Evolutionary conservation across 2,113 vertebrate species (phyloP).

Genomic region (Indri indri): DNA sequence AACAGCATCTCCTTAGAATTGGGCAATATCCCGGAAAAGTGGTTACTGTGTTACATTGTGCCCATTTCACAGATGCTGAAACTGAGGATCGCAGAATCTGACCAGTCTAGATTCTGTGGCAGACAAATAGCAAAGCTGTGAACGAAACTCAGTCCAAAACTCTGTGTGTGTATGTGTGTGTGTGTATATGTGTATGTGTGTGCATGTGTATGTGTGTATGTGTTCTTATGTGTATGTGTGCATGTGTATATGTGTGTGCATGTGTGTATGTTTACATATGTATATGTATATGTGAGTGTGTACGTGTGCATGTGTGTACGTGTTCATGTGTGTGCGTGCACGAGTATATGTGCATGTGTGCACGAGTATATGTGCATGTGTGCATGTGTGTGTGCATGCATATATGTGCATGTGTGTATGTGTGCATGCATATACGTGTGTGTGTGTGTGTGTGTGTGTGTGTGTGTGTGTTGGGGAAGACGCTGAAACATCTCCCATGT

Average conservation of each 20-base stretch:
- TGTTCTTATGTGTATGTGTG: not conserved
- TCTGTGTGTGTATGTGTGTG: not conserved
- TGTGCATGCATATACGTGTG: too few species aligned
- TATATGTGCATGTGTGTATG: too few species aligned
- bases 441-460: too few species aligned
- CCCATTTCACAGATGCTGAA: not conserved
- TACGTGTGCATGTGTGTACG: not conserved
- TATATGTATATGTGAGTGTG: not conserved
- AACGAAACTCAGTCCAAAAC: not conserved
- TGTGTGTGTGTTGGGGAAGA: not conserved
- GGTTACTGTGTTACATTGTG: not conserved
- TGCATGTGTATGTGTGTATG: not conserved
- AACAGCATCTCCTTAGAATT: not conserved
- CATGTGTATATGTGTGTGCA: not conserved
- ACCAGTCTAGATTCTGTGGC: not conserved
- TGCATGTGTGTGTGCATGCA: too few species aligned
- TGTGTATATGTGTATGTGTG: not conserved
- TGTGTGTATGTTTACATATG: not conserved
- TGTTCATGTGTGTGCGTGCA: not conserved
- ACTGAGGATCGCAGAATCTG: not conserved
- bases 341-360: not conserved
- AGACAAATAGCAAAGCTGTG: not conserved
- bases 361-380: too few species aligned
- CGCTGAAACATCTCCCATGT: not conserved
- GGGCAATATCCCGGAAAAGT: not conserved